Base-by-base conservation (phyloP, 2,113 vertebrate species). In the Mugil cephalus region DNA sequence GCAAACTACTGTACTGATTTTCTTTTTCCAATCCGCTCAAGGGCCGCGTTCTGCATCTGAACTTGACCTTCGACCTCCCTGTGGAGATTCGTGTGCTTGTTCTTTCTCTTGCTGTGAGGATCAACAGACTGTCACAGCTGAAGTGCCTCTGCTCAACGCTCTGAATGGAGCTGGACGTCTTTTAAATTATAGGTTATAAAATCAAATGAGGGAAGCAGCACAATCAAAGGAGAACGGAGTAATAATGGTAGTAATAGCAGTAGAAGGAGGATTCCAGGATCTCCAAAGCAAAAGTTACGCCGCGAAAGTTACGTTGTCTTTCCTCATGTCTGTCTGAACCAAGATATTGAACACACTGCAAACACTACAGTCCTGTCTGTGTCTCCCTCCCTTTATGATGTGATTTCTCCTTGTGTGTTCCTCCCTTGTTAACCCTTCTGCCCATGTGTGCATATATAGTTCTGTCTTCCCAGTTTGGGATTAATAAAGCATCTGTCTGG, bases 61-160 rank as follows among this genome's bases (percentile, higher is more conserved):
- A 30, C 30, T 40, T 67, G 77, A 83, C 45, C 76, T 77, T 17
- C 64, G 58, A 75, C 58, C 78, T 74, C 68, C 60, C 72, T 15
- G 34, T 77, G 81, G 75, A 77, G 36, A 60, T 64, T 61, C 72
- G 42, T 76, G 50, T 59, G 70, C 48, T 76, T 79, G 45, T 82
- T 68, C 63, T 73, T 73, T 83, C 67, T 47, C 62, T 79, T 63
- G 53, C 62, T 38, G 54, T 79, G 67, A 77, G 55, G 52, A 81
- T 82, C 71, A 84, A 75, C 67, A 56, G 48, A 45, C 62, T 65
- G 64, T 61, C 82, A 46, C 30, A 43, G 8, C 43, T 10, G 30
- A 46, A 83, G 51, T 46, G 62, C 47, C 35, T 61, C 46, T 11
- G n/a, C 7, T 43, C 36, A 53, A 55, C 70, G 35, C 50, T 18